Conservation (phyloP, 1,140 invertebrate species). For the Galleria mellonella region DNA sequence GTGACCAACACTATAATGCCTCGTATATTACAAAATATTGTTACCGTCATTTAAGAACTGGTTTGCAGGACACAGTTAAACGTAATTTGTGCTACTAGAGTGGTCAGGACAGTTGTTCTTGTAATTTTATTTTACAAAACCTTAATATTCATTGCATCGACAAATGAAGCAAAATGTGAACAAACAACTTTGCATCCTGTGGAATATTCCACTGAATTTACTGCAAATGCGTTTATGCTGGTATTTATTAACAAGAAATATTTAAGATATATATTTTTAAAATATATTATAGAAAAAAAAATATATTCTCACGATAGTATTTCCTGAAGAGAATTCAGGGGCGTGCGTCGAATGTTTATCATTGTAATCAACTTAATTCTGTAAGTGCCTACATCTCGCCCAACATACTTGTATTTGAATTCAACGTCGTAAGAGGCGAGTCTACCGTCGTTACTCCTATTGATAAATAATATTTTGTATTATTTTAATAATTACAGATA, state of each 20-base stretch:
- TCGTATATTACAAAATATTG: conserved; percentile 44
- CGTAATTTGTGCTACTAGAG: conserved; percentile 45
- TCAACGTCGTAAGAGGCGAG: too few relatives aligned
- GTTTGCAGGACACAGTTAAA: conserved; percentile 51
- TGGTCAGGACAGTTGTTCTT: conserved; percentile 29
- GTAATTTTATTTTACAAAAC: conserved; percentile 17
- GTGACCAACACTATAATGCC: conserved; percentile 52
- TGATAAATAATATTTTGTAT: not conserved
- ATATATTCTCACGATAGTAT: too few relatives aligned
- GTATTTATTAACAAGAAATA: too few relatives aligned
- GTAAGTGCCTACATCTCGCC: too few relatives aligned
- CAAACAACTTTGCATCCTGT: conserved; percentile 19
- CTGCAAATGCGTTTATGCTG: too few relatives aligned
- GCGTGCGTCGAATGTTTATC: too few relatives aligned
- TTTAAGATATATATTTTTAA: too few relatives aligned
- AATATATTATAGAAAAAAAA: too few relatives aligned
- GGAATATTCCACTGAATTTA: conserved; percentile 33
- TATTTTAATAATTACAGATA: conserved; percentile 77
- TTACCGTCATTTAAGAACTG: conserved; percentile 41
- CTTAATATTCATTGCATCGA: not conserved
- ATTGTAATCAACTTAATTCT: too few relatives aligned
- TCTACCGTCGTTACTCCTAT: too few relatives aligned
- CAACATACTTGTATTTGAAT: not conserved
- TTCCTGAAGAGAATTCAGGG: too few relatives aligned
- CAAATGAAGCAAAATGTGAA: conserved; percentile 17